A percentile compares a stretch with the other conserved stretches of the same genome.
Evolutionary conservation across 2,888 invertebrate genomes (phyloP).

Genomic region (Lordiphosa fenestrarum): DNA sequence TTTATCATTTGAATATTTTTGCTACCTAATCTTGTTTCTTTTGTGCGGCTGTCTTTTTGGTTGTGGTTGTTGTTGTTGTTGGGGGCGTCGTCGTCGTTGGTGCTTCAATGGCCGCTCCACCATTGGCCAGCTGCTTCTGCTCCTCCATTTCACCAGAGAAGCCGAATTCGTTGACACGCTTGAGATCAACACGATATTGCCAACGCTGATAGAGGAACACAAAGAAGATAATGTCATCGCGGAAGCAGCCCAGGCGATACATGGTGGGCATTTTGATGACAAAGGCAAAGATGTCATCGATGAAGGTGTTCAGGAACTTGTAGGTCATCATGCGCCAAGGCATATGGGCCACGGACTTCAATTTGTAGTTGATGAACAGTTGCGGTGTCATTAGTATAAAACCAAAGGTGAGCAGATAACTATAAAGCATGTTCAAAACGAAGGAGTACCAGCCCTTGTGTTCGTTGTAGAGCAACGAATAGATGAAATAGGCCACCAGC

Average conservation of each 20-base stretch:
- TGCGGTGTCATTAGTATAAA: slow-evolving; percentile 99
- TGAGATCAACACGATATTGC: slow-evolving; percentile 98
- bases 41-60: slow-evolving; percentile 71
- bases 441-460: slow-evolving; percentile 99
- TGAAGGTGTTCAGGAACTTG: slow-evolving; percentile 99
- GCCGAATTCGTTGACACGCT: slow-evolving; percentile 98
- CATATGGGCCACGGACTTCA: slow-evolving; percentile 99
- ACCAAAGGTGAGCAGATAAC: slow-evolving; percentile 98
- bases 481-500: slow-evolving; percentile 94
- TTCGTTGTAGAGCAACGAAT: slow-evolving; percentile 96
- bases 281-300: slow-evolving; percentile 99
- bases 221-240: slow-evolving; percentile 99
- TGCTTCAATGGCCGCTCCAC: slow-evolving; percentile 45
- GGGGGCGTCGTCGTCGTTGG: neutral
- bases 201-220: slow-evolving; percentile 99
- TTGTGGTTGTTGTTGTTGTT: slow-evolving; percentile 4
- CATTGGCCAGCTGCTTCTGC: slow-evolving; percentile 41
- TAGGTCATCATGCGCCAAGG: slow-evolving; percentile 99
- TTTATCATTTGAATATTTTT: slow-evolving; percentile 6
- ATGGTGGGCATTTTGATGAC: slow-evolving; percentile 99
- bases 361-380: slow-evolving; percentile 99
- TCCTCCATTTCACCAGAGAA: slow-evolving; percentile 92
- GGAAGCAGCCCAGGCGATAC: slow-evolving; percentile 98
- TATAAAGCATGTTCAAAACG: slow-evolving; percentile 97
- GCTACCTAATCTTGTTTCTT: slow-evolving; percentile 78